phyloP scores from a whole-genome alignment of 2,888 invertebrate genomes.

The Hylaea fasciaria region DNA sequence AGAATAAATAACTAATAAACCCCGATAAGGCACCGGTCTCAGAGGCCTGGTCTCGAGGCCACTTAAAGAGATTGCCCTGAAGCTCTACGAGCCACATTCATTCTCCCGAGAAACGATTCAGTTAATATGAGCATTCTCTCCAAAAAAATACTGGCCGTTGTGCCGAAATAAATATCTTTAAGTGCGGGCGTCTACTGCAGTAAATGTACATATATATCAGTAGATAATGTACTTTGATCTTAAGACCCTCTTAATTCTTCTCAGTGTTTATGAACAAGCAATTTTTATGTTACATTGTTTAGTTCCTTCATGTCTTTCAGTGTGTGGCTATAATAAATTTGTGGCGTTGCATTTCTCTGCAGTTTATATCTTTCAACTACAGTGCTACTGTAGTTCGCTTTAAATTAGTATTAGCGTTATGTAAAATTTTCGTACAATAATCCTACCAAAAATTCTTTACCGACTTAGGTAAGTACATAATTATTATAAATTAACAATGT shows the following conservation, averaged over 20 bases:
- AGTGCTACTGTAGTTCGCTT: no score
- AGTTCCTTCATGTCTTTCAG: no score
- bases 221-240: constrained; percentile 36
- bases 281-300: no score
- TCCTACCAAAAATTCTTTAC: not conserved
- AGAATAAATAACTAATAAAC: constrained; percentile 81
- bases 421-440: no score
- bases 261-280: no score
- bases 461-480: not conserved
- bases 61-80: constrained; percentile 79
- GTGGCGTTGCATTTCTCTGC: no score
- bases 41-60: no score
- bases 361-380: no score
- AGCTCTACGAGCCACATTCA: constrained; percentile 48
- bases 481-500: no score
- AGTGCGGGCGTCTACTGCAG: constrained; percentile 57
- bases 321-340: no score
- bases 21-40: constrained; percentile 67
- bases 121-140: constrained; percentile 72
- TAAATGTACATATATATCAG: constrained; percentile 49
- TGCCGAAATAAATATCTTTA: constrained; percentile 73
- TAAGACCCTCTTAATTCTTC: constrained; percentile 8
- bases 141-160: constrained; percentile 61
- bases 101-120: constrained; percentile 62
- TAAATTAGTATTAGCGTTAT: no score